Percentiles rank a stretch among this genome's conserved stretches.
phyloP scores from a whole-genome alignment of 2,113 vertebrate species.

The Gallinago media region DNA sequence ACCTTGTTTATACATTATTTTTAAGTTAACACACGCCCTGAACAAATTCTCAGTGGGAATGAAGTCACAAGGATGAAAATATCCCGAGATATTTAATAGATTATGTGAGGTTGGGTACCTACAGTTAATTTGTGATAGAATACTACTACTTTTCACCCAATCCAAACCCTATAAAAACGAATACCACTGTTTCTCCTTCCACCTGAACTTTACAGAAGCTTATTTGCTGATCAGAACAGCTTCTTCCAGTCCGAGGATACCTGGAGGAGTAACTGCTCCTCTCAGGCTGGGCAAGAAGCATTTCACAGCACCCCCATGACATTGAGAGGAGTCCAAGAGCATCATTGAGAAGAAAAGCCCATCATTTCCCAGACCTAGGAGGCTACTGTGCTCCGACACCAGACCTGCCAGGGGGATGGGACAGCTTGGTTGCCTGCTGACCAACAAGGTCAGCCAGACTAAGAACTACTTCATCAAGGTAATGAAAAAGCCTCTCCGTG shows the following conservation, averaged over 20 bases:
- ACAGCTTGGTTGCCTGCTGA: neutral
- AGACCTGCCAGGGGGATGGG: fast-evolving
- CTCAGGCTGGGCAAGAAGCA: neutral
- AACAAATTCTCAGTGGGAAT: neutral
- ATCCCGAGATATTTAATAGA: neutral
- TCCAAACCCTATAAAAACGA: neutral
- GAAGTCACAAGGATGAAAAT: conserved; percentile 34
- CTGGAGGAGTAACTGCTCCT: neutral
- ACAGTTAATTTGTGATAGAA: neutral
- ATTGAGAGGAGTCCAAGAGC: neutral
- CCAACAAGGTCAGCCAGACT: neutral
- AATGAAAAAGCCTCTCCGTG: neutral
- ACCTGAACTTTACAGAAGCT: neutral
- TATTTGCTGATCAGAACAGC: neutral
- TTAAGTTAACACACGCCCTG: conserved; percentile 9
- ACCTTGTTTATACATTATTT: conserved; percentile 27
- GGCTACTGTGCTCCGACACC: neutral
- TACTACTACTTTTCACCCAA: neutral
- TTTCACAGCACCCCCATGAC: neutral
- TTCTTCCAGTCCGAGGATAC: neutral
- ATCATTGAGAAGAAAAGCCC: neutral
- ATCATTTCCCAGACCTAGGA: neutral
- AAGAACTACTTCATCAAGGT: neutral
- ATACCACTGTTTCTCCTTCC: neutral
- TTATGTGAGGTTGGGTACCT: neutral